Percentiles rank a stretch among this genome's conserved stretches.
Evolutionary conservation across 92 coral and sea anemone species (phyloP).

Genomic region (Montipora capitata): DNA sequence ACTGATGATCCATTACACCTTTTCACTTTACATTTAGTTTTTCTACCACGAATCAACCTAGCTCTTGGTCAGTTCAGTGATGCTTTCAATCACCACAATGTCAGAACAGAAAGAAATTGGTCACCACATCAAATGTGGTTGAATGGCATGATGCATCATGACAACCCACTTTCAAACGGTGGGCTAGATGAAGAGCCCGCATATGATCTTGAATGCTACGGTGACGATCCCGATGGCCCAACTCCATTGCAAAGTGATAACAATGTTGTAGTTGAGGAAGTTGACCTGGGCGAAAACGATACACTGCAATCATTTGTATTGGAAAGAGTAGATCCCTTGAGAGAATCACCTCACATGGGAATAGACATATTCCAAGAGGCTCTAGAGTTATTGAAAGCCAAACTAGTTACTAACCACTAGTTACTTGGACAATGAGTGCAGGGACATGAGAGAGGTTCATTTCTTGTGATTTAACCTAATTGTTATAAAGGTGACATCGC

Average conservation of each 20-base stretch:
- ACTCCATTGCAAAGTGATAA: conserved; percentile 13
- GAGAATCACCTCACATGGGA: conserved; percentile 69
- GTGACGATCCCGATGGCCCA: conserved; percentile 54
- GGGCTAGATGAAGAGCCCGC: conserved; percentile 71
- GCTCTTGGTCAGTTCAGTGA: conserved; percentile 65
- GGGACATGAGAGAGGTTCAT: too few relatives aligned
- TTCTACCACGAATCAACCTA: conserved; percentile 45
- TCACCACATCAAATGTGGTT: conserved; percentile 80
- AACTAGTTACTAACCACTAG: too few relatives aligned
- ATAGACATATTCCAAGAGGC: conserved; percentile 66
- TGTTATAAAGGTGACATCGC: too few relatives aligned
- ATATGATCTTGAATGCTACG: conserved; percentile 71
- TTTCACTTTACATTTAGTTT: conserved; percentile 68
- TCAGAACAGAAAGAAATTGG: conserved; percentile 77
- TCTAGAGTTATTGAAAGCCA: conserved; percentile 24
- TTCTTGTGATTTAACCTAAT: too few relatives aligned
- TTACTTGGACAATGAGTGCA: too few relatives aligned
- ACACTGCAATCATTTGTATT: conserved; percentile 60
- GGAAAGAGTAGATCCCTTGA: conserved; percentile 64
- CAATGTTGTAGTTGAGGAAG: conserved; percentile 67
- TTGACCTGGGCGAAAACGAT: conserved; percentile 54
- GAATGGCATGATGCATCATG: conserved; percentile 70
- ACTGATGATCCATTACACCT: conserved; percentile 60
- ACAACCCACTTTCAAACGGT: conserved; percentile 42
- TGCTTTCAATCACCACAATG: conserved; percentile 73